Evolutionary conservation across 1,140 invertebrate genomes (phyloP).

Genomic region (Halictus rubicundus): DNA sequence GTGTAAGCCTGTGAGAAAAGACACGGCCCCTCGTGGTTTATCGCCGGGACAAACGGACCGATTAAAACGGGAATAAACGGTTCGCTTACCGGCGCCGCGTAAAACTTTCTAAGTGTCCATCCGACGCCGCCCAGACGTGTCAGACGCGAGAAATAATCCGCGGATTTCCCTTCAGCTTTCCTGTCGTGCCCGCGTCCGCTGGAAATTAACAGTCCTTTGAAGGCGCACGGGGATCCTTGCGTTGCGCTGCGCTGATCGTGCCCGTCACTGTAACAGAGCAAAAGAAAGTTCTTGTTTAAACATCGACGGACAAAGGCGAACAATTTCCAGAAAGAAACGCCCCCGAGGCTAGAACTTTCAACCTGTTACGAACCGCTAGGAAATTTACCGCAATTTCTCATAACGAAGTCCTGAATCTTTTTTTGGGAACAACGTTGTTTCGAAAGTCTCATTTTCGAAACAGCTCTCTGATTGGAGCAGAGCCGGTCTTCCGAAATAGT

Average conservation of each 20-base stretch:
- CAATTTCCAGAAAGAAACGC: not conserved
- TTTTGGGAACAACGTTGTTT: too few relatives aligned
- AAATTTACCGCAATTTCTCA: too few relatives aligned
- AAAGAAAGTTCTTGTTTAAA: not conserved
- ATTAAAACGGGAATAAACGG: constrained; percentile 63
- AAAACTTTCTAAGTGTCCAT: constrained; percentile 51
- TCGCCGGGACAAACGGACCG: constrained; percentile 54
- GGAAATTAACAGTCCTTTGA: constrained; percentile 31
- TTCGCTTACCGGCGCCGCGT: constrained; percentile 52
- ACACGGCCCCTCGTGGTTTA: constrained; percentile 42
- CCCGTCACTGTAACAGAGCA: constrained; percentile 4
- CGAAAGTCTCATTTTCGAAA: too few relatives aligned
- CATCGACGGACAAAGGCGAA: not conserved
- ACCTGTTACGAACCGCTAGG: too few relatives aligned
- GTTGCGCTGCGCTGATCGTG: not conserved
- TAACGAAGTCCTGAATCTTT: too few relatives aligned
- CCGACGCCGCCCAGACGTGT: not conserved
- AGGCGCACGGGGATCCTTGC: not conserved
- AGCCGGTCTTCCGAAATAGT: too few relatives aligned
- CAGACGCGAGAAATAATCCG: constrained; percentile 32
- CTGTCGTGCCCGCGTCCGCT: too few relatives aligned
- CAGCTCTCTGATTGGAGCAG: too few relatives aligned
- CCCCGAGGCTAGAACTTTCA: too few relatives aligned
- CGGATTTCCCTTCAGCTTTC: constrained; percentile 5
- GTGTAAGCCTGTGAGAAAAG: constrained; percentile 44